Evolutionary conservation across 2,113 vertebrate species (phyloP).

Genomic region (Gopherus evgoodei): DNA sequence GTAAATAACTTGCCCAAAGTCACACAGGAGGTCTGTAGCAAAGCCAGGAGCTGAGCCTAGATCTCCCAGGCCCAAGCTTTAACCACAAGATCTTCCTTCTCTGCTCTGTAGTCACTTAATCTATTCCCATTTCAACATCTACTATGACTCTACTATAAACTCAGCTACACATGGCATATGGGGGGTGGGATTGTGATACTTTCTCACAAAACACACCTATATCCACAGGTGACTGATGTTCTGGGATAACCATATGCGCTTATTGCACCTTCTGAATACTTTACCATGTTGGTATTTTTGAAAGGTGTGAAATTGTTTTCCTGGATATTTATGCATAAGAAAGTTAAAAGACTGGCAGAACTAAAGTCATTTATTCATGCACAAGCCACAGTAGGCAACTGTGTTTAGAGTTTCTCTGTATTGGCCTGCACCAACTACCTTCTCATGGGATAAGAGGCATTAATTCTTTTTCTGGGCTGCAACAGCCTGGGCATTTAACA

Average conservation of each 20-base stretch:
- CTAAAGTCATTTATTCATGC: constrained; percentile 30
- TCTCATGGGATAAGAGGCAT: constrained; percentile 30
- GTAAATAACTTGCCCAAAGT: not conserved
- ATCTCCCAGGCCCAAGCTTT: not conserved
- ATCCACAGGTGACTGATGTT: constrained; percentile 52
- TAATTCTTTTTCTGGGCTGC: constrained; percentile 20
- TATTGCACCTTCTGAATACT: constrained; percentile 67
- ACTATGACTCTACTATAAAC: constrained; percentile 69
- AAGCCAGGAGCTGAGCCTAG: not conserved
- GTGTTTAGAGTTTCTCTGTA: not conserved
- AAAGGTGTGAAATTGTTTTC: constrained; percentile 66
- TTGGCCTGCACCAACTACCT: constrained; percentile 28
- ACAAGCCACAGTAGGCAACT: constrained; percentile 32
- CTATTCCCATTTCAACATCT: constrained; percentile 49
- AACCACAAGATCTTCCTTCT: not conserved
- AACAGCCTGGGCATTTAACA: not conserved
- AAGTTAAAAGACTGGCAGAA: constrained; percentile 50
- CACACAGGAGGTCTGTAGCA: not conserved
- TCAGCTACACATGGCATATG: constrained; percentile 38
- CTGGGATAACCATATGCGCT: constrained; percentile 70
- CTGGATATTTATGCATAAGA: constrained; percentile 45
- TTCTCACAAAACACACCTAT: constrained; percentile 60
- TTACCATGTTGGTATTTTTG: constrained; percentile 67
- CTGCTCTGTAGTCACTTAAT: constrained; percentile 53
- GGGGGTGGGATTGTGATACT: constrained; percentile 19